phyloP scores from a whole-genome alignment of 2,888 invertebrate species.

The Tetramorium bicarinatum region DNA sequence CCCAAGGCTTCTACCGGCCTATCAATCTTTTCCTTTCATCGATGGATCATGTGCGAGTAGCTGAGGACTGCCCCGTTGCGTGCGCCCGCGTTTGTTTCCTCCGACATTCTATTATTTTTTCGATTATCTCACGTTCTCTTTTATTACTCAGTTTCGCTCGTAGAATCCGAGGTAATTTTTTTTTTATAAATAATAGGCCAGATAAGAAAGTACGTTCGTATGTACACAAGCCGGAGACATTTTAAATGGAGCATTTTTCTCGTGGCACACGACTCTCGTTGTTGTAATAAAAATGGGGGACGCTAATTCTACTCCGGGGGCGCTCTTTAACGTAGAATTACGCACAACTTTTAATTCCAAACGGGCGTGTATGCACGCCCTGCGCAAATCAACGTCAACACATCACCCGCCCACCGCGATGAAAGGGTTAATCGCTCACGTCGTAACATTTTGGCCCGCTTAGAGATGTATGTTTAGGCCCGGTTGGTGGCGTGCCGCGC shows the following conservation, averaged over 20 bases:
- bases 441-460: slow-evolving; percentile 50
- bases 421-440: slow-evolving; percentile 54
- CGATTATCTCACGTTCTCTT: not conserved
- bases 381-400: slow-evolving; percentile 49
- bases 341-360: slow-evolving; percentile 43
- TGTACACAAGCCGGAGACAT: not conserved
- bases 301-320: not conserved
- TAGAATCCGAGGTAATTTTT: not conserved
- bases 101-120: slow-evolving; percentile 22
- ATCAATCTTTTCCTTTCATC: slow-evolving; percentile 36
- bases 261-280: not conserved
- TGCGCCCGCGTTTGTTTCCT: not conserved
- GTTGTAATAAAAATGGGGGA: not conserved
- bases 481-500: slow-evolving; percentile 32
- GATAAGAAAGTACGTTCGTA: not conserved
- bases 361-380: slow-evolving; percentile 9
- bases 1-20: not conserved
- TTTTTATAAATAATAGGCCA: slow-evolving; percentile 8
- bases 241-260: slow-evolving; percentile 3
- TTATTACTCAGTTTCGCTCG: not conserved
- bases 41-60: not conserved
- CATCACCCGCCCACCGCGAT: slow-evolving; percentile 45
- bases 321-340: slow-evolving; percentile 33
- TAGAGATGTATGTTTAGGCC: slow-evolving; percentile 48
- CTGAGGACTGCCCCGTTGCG: not conserved